Evolutionary conservation across 2,113 vertebrate species (phyloP).

Genomic region (Syngnathus floridae): DNA sequence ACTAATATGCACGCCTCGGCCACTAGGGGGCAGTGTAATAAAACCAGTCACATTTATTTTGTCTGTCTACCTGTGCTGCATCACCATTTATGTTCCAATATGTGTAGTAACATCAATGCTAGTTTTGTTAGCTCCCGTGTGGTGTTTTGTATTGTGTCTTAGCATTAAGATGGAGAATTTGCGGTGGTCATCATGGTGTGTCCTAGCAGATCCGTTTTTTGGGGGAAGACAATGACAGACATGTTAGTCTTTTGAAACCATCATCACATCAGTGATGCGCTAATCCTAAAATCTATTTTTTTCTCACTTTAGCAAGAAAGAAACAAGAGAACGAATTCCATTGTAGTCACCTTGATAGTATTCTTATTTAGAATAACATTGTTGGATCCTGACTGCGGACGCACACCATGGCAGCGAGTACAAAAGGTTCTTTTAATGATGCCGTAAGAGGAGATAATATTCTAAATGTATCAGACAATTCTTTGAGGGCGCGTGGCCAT

Average conservation of each 20-base stretch:
- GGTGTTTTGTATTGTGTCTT: too few relatives aligned
- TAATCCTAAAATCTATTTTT: neutral
- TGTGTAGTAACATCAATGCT: too few relatives aligned
- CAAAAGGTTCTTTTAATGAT: conserved; percentile 59
- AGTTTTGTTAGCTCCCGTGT: too few relatives aligned
- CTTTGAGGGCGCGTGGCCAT: conserved; percentile 63
- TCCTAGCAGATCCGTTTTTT: neutral
- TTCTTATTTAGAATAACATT: conserved; percentile 10
- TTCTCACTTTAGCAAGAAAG: neutral
- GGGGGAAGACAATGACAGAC: too few relatives aligned
- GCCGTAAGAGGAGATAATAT: conserved; percentile 58
- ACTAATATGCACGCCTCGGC: too few relatives aligned
- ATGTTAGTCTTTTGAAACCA: neutral
- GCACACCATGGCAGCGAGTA: conserved; percentile 43
- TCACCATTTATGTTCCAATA: too few relatives aligned
- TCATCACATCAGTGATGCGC: neutral
- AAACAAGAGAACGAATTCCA: neutral
- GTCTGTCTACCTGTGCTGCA: too few relatives aligned
- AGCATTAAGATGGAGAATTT: too few relatives aligned
- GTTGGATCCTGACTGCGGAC: conserved; percentile 15
- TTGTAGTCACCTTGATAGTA: neutral
- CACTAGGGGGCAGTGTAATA: too few relatives aligned
- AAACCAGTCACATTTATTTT: too few relatives aligned
- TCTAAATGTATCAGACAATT: conserved; percentile 65
- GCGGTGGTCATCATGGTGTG: too few relatives aligned